These are phyloP conservation scores for Chlorocebus sabaeus DNA, from an alignment of 2,113 vertebrate genomes.

Conservation along the genomic window DNA sequence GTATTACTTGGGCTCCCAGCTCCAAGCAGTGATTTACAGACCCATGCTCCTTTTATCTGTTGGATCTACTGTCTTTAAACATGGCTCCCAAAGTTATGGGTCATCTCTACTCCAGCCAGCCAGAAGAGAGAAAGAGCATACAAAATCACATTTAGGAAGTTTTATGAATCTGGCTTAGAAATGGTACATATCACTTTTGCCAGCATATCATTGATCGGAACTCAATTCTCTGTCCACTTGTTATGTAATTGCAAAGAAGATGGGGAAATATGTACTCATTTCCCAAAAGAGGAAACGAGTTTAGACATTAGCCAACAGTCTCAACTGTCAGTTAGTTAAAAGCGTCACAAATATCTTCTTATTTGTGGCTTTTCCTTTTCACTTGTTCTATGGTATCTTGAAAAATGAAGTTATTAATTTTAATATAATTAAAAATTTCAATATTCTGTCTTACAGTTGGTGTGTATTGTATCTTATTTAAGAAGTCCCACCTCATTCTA, in stretches of 20 bases:
- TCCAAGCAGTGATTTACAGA: conserved; percentile 1
- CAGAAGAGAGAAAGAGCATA: neutral
- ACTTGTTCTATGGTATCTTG: neutral
- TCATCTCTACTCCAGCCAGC: neutral
- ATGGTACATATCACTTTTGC: neutral
- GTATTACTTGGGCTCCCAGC: neutral
- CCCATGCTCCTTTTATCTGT: neutral
- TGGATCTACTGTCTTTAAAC: neutral
- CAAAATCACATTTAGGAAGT: neutral
- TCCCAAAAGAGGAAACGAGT: neutral
- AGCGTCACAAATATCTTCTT: neutral
- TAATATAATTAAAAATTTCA: neutral
- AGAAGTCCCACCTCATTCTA: neutral
- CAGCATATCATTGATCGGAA: neutral
- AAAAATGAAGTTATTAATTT: conserved; percentile 21
- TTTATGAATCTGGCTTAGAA: neutral
- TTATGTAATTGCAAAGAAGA: neutral
- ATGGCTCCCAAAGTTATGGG: neutral
- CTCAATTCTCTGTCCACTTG: neutral
- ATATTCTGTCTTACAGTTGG: neutral
- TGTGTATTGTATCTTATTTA: neutral
- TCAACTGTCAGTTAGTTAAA: neutral
- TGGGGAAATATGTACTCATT: neutral
- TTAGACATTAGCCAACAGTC: neutral
- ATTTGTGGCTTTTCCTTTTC: neutral